A percentile compares a stretch with the other conserved stretches of the same genome.
Evolutionary conservation across 1,140 invertebrate species (phyloP).

Genomic region (Drosophila asahinai): DNA sequence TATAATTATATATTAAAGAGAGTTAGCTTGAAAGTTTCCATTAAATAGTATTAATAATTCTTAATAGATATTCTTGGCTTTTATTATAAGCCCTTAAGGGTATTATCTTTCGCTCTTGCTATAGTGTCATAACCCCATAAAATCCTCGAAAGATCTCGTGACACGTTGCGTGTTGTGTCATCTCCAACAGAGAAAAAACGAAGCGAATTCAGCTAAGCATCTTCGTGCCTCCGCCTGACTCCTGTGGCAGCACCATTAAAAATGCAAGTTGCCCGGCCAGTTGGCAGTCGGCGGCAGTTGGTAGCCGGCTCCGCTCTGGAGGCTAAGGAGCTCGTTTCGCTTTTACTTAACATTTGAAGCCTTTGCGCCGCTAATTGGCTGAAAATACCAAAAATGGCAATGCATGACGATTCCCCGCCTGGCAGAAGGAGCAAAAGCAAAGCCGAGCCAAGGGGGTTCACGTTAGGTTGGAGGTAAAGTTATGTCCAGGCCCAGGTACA

Average conservation of each 20-base stretch:
- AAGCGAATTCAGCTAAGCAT: slow-evolving; percentile 54
- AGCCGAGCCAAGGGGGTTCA: slow-evolving; percentile 1
- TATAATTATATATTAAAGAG: background rate
- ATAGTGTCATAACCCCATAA: background rate
- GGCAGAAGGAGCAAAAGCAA: slow-evolving; percentile 13
- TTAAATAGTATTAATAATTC: too few relatives aligned
- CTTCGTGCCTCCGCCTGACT: slow-evolving; percentile 34
- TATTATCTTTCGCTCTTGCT: too few relatives aligned
- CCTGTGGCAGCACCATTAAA: slow-evolving; percentile 67
- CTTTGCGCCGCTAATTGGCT: slow-evolving; percentile 83
- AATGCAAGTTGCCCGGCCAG: slow-evolving; percentile 78
- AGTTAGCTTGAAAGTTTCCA: too few relatives aligned
- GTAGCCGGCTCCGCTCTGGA: background rate
- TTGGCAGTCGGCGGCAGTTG: slow-evolving; percentile 45
- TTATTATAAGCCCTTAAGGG: too few relatives aligned
- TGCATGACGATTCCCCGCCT: slow-evolving; percentile 63
- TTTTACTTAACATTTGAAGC: slow-evolving; percentile 82
- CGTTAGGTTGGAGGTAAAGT: slow-evolving; percentile 10
- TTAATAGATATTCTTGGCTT: too few relatives aligned
- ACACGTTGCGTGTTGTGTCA: slow-evolving; percentile 3
- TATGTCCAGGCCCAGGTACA: slow-evolving; percentile 19
- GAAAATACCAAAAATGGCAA: slow-evolving; percentile 84
- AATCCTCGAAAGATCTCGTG: background rate
- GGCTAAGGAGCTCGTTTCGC: slow-evolving; percentile 67
- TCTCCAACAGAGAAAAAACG: background rate